Percentiles rank a stretch among this genome's conserved stretches.
Conservation (phyloP, 92 coral and sea anemone species). For the Porites evermanni region DNA sequence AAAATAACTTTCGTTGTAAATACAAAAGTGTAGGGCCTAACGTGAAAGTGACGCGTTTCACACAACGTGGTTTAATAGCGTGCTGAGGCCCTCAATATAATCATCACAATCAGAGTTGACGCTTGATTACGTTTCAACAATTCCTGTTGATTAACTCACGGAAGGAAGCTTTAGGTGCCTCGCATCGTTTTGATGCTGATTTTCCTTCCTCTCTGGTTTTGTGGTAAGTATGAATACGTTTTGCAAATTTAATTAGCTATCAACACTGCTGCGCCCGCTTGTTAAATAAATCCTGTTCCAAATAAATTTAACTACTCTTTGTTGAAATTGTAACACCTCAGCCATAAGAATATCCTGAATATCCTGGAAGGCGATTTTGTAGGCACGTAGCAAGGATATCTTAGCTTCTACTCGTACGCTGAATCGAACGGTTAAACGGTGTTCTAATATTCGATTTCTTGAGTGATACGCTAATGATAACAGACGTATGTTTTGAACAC, state of each 20-base stretch:
- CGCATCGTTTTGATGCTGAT: neutral
- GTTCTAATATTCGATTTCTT: neutral
- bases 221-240: constrained; percentile 8
- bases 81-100: too few relatives aligned
- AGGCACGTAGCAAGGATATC: neutral
- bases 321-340: constrained; percentile 14
- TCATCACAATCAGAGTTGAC: too few relatives aligned
- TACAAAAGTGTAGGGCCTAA: too few relatives aligned
- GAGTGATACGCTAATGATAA: neutral
- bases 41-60: too few relatives aligned
- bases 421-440: neutral
- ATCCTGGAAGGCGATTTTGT: neutral
- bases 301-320: neutral
- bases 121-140: neutral
- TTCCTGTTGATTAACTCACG: neutral
- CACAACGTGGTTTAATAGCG: too few relatives aligned
- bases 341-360: too few relatives aligned
- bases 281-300: constrained; percentile 10
- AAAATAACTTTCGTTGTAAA: too few relatives aligned
- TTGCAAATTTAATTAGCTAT: constrained; percentile 17
- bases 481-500: too few relatives aligned
- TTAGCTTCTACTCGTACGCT: neutral
- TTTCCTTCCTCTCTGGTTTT: neutral
- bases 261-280: constrained; percentile 24
- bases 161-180: too few relatives aligned